Evolutionary conservation across 2,797 vertebrate species (phyloP).

Genomic region (Remorina albescens): DNA sequence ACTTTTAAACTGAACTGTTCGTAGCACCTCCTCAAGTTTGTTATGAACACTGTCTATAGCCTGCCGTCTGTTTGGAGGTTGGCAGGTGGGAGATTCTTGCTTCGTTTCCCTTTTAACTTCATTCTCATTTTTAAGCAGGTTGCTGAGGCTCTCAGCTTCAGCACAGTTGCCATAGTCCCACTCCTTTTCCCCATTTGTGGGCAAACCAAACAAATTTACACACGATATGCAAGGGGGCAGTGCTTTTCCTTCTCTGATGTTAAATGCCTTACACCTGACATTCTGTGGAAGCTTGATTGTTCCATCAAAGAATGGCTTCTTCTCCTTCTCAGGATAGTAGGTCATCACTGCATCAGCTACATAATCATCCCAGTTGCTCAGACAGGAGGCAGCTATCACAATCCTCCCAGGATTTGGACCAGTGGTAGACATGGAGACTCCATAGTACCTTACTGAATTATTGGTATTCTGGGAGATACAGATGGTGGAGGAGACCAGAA

Average conservation of each 20-base stretch:
- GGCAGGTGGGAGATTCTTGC: background rate
- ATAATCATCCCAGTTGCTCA: slow-evolving; percentile 14
- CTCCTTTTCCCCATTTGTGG: rapidly evolving
- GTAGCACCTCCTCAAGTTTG: rapidly evolving
- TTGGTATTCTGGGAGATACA: slow-evolving; percentile 21
- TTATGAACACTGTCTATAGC: rapidly evolving
- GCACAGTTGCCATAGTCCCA: slow-evolving; percentile 44
- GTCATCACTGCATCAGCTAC: slow-evolving; percentile 54
- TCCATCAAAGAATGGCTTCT: background rate
- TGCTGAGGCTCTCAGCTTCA: slow-evolving; percentile 59
- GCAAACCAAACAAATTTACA: slow-evolving; percentile 44
- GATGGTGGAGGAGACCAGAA: slow-evolving; percentile 13
- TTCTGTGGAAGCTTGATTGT: background rate
- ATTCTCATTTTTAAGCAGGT: slow-evolving; percentile 24
- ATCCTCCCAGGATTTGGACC: rapidly evolving
- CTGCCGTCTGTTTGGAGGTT: rapidly evolving
- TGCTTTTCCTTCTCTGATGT: rapidly evolving
- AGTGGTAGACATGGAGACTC: slow-evolving; percentile 51
- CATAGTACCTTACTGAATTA: slow-evolving; percentile 20
- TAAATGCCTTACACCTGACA: slow-evolving; percentile 10
- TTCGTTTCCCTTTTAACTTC: rapidly evolving
- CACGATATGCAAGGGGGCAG: slow-evolving; percentile 16
- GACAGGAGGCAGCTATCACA: slow-evolving; percentile 21
- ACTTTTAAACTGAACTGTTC: rapidly evolving
- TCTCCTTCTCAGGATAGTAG: rapidly evolving